Evolutionary conservation across 1,140 invertebrate species (phyloP).

Genomic region (Zaprionus lachaisei): DNA sequence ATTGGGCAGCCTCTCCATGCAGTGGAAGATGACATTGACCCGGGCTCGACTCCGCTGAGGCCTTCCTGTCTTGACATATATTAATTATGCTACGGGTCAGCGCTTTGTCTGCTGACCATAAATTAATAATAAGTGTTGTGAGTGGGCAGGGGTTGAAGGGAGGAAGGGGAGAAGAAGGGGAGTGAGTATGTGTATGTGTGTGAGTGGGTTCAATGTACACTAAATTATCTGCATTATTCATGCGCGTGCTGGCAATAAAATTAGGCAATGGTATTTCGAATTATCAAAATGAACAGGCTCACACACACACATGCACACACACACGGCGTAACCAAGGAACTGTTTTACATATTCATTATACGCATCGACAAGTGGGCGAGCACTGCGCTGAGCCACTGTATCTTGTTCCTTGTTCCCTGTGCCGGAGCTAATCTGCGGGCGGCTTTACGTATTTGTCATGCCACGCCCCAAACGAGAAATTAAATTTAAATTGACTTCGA

Average conservation of each 20-base stretch:
- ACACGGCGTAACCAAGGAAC: background rate
- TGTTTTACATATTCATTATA: conserved; percentile 55
- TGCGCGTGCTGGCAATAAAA: conserved; percentile 24
- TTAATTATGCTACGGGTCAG: conserved; percentile 63
- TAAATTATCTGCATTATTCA: conserved; percentile 64
- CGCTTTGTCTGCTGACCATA: conserved; percentile 65
- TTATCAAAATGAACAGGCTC: conserved; percentile 58
- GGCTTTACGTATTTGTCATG: conserved; percentile 57
- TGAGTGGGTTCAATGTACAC: conserved; percentile 53
- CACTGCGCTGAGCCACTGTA: background rate
- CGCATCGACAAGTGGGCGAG: conserved; percentile 18
- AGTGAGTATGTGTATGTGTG: conserved; percentile 8
- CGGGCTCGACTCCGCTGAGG: conserved; percentile 16
- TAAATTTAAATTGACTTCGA: conserved; percentile 65
- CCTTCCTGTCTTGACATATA: conserved; percentile 44
- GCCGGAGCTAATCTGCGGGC: conserved; percentile 28
- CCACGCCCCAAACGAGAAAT: conserved; percentile 50
- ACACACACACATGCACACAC: conserved; percentile 10
- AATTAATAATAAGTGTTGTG: conserved; percentile 57
- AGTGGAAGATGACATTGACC: conserved; percentile 52
- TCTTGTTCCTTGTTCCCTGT: background rate
- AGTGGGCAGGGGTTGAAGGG: too few relatives aligned
- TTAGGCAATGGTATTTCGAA: conserved; percentile 28
- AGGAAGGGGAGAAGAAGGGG: too few relatives aligned
- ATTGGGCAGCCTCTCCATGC: conserved; percentile 7